These are phyloP conservation scores for Osmerus eperlanus DNA, from an alignment of 2,113 vertebrate genomes.

Conservation along the genomic window DNA sequence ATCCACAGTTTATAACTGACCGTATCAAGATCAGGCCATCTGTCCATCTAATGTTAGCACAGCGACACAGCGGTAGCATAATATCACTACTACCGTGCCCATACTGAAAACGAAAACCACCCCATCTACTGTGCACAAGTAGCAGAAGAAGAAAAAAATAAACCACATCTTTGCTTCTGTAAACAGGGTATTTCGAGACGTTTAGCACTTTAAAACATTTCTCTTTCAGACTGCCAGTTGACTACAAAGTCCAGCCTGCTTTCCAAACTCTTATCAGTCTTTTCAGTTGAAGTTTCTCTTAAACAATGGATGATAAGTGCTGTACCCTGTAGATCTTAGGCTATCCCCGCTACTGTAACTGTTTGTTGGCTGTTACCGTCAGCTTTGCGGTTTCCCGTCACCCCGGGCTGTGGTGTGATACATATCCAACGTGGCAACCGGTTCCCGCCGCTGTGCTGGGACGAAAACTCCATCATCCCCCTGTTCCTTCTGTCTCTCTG, in stretches of 20 bases:
- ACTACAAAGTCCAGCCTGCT: no score
- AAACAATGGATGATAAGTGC: not conserved
- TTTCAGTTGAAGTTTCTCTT: not conserved
- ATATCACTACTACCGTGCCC: conserved; percentile 11
- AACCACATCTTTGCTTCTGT: no score
- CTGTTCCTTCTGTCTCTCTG: conserved; percentile 16
- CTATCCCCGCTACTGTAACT: not conserved
- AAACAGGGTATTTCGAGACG: no score
- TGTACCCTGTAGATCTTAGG: not conserved
- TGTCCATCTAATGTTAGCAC: conserved; percentile 35
- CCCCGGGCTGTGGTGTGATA: conserved; percentile 49
- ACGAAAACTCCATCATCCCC: conserved; percentile 54
- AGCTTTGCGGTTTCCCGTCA: conserved; percentile 38
- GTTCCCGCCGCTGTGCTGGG: conserved; percentile 45
- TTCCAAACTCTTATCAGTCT: not conserved
- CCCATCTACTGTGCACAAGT: not conserved
- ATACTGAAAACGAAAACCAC: not conserved
- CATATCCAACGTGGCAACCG: conserved; percentile 65
- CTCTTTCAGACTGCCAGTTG: no score
- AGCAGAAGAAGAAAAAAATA: no score
- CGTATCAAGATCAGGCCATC: conserved; percentile 41
- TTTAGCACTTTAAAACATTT: no score
- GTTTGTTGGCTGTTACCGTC: conserved; percentile 35
- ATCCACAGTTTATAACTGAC: conserved; percentile 39
- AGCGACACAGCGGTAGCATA: conserved; percentile 29